Evolutionary conservation across 1,140 invertebrate genomes (phyloP), one percentile per base, ranked within the genome.

Genomic region (Spodoptera frugiperda): DNA sequence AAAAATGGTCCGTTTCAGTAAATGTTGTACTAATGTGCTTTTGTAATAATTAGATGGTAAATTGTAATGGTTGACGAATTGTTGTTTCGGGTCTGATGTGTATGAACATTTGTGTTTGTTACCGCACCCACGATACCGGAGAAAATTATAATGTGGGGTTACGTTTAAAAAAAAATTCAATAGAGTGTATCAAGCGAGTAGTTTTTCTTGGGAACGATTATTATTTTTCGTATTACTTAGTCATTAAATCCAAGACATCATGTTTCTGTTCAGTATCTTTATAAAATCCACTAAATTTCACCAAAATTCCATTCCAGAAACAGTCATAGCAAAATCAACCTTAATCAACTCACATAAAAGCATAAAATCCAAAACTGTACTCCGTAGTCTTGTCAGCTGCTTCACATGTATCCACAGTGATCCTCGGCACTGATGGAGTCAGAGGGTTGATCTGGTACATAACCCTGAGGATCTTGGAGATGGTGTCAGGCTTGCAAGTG

Each of bases 361-460:
- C 46, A 33, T 51, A 68, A 17, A 68, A 68, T 46, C n/a, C 65
- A 17, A 17, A 33, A 68, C 48, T 68, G 15, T 48, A 68, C 11
- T 53, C 49, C 14, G 3, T 17, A 25, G 8, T 53, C 48, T 11
- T 14, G 5, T 25, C 48, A 68, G 65, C 65, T 11, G 44, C 25
- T 11, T 51, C 12, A 33, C 65, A 68, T 3, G 0, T 17, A 12
- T 53, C 25, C 0, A 68, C 49, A 1, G n/a, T 11, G 15, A 68
- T 53, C 21, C 25, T 25, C 1, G 49, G 25, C 14, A 33, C 65
- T 33, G 65, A 51, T 15, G 65, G 21, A 5, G 65, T 68, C n/a
- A 68, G 8, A 17, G 65, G 65, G 11, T 68, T 68, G 0, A 25
- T n/a, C 12, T 30, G n/a, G 25, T 68, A 68, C 21, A 68, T 51